Evolutionary conservation across 2,888 invertebrate genomes (phyloP).

Genomic region (Seladonia tumulorum): DNA sequence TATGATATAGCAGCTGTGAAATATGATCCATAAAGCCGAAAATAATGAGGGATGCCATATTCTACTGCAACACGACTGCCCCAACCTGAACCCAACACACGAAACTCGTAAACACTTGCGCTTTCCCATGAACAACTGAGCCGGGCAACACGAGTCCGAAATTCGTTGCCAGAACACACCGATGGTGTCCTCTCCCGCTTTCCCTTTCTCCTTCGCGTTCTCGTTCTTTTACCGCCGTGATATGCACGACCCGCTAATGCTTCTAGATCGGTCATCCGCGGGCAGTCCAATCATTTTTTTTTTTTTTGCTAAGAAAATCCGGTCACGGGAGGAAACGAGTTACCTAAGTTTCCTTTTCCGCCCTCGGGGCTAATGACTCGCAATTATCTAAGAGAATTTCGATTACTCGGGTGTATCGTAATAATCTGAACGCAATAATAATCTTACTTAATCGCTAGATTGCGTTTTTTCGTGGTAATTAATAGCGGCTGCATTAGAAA

Average conservation of each 20-base stretch:
- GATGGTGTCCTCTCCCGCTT: slow-evolving; percentile 29
- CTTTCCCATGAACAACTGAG: slow-evolving; percentile 51
- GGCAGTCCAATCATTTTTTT: too few species aligned
- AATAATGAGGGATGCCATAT: background rate
- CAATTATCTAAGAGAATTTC: background rate
- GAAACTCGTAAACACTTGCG: slow-evolving; percentile 43
- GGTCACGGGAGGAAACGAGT: background rate
- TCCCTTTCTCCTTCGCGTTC: slow-evolving; percentile 21
- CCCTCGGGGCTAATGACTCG: background rate
- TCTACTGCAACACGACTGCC: background rate
- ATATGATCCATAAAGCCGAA: background rate
- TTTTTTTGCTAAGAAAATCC: background rate
- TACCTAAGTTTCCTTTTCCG: background rate
- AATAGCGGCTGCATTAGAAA: background rate
- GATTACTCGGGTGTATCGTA: background rate
- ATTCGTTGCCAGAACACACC: slow-evolving; percentile 34
- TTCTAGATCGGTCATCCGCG: slow-evolving; percentile 1
- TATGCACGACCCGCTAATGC: background rate
- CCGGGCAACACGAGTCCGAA: slow-evolving; percentile 28
- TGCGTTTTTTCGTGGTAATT: too few species aligned
- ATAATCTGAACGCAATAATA: background rate
- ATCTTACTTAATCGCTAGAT: background rate
- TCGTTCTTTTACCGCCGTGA: background rate
- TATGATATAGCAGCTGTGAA: background rate
- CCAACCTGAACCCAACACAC: slow-evolving; percentile 21